Evolutionary conservation across 1,140 invertebrate genomes (phyloP), one percentile per base, ranked within the genome.

Genomic region (Pararge aegeria): DNA sequence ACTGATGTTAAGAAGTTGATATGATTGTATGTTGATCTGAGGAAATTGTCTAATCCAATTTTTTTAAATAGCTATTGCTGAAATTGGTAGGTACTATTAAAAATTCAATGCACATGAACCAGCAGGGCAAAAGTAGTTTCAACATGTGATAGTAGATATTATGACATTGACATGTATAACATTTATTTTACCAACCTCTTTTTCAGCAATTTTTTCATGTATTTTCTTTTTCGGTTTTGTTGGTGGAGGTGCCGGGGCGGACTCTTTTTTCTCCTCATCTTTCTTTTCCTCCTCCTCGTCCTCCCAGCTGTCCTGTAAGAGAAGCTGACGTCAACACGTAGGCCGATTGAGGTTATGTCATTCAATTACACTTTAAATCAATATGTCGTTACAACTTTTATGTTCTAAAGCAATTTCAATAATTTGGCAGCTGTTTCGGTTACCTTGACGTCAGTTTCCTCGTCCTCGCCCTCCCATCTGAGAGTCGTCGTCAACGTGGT

Each of bases 391-490:
- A 6, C n/a, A 21, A 40, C 20, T 9, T 21, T n/a, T 21, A 5
- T 29, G 0, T 49, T 15, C 15, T 24, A 30, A 46, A 38, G n/a
- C 24, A 0, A 27, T 29, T 49, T 49, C n/a, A 49, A 61, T 0
- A 46, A 59, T 54, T 86, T 89, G 83, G 83, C 86, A 84, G 52
- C 52, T 49, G 51, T 37, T 70, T 57, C 20, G 19, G 42, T 78
- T 91, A 97, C 96, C 93, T 97, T 96, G 62, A 97, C 94, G 62
- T 95, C 94, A 55, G 96, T 95, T 59, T 95, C 95, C 70, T 96
- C 95, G 81, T 97, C 96, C 83, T 97, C 96, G 53, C 95, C 96
- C 83, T 95, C 95, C 96, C 96, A 97, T 92, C 95, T 96, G 86
- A 96, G 95, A 42, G 87, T 85, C 62, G 70, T 72, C 57, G 87